Conservation (phyloP, 2,888 invertebrate genomes). For the Poecilobothrus nobilitatus region DNA sequence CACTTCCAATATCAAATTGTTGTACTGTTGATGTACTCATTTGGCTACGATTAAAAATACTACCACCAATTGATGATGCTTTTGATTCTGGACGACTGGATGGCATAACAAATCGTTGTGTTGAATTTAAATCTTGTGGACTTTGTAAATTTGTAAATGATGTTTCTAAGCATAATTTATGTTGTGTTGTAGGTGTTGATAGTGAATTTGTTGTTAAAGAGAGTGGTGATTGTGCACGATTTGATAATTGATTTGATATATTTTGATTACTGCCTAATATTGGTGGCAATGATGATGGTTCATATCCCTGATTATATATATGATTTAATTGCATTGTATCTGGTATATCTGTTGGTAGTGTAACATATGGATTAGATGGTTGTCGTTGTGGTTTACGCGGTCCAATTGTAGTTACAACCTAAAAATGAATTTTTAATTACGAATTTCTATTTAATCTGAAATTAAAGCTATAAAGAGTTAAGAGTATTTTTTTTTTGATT, state of each 20-base stretch:
- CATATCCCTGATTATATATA: slow-evolving; percentile 11
- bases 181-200: slow-evolving; percentile 47
- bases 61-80: slow-evolving; percentile 40
- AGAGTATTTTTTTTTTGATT: too few relatives aligned
- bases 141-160: slow-evolving; percentile 64
- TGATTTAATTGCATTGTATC: slow-evolving; percentile 31
- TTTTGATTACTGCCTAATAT: slow-evolving; percentile 12
- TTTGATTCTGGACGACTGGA: slow-evolving; percentile 28
- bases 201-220: slow-evolving; percentile 41
- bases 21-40: slow-evolving; percentile 38
- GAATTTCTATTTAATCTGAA: too few relatives aligned
- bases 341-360: slow-evolving; percentile 37
- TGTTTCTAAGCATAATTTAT: slow-evolving; percentile 60
- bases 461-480: too few relatives aligned
- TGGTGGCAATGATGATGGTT: slow-evolving; percentile 38
- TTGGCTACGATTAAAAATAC: slow-evolving; percentile 41
- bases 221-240: slow-evolving; percentile 46
- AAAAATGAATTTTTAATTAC: slow-evolving; percentile 26
- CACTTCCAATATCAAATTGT: slow-evolving; percentile 44
- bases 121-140: slow-evolving; percentile 36
- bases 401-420: slow-evolving; percentile 72
- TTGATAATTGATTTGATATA: slow-evolving; percentile 27
- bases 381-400: slow-evolving; percentile 67
- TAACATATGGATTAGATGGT: slow-evolving; percentile 43
- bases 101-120: slow-evolving; percentile 21